Evolutionary conservation across 2,113 vertebrate species (phyloP).

Genomic region (Agelaius tricolor): DNA sequence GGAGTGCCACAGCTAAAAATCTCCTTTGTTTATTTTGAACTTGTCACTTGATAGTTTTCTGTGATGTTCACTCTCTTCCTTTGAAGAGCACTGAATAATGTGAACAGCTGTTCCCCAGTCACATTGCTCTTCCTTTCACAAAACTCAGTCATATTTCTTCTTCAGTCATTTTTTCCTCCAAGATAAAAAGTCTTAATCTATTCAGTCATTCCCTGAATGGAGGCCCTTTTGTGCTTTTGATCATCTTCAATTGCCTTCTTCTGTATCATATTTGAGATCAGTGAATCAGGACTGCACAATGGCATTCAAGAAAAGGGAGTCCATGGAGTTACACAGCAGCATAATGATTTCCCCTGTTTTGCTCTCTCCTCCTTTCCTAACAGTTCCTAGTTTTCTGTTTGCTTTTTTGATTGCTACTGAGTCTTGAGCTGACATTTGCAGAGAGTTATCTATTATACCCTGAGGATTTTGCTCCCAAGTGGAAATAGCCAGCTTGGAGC

Average conservation of each 20-base stretch:
- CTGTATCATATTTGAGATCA: constrained; percentile 29
- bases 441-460: constrained; percentile 26
- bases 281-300: constrained; percentile 19
- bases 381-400: constrained; percentile 32
- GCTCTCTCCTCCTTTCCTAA: constrained; percentile 6
- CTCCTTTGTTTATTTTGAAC: constrained; percentile 13
- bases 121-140: neutral
- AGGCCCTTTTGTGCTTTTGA: constrained; percentile 41
- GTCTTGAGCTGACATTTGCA: constrained; percentile 36
- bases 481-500: constrained; percentile 20
- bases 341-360: constrained; percentile 33
- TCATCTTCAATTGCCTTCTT: constrained; percentile 48
- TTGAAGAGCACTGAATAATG: constrained; percentile 9
- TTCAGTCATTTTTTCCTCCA: constrained; percentile 6
- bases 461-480: neutral
- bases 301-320: neutral
- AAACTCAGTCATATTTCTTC: neutral
- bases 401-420: constrained; percentile 27
- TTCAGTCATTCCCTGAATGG: constrained; percentile 31
- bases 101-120: constrained; percentile 41
- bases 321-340: neutral
- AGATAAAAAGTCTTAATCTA: constrained; percentile 41
- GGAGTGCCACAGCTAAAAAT: neutral
- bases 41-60: neutral
- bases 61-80: constrained; percentile 12